phyloP scores from a whole-genome alignment of 1,140 invertebrate genomes.

The Pseudomyrmex concolor region DNA sequence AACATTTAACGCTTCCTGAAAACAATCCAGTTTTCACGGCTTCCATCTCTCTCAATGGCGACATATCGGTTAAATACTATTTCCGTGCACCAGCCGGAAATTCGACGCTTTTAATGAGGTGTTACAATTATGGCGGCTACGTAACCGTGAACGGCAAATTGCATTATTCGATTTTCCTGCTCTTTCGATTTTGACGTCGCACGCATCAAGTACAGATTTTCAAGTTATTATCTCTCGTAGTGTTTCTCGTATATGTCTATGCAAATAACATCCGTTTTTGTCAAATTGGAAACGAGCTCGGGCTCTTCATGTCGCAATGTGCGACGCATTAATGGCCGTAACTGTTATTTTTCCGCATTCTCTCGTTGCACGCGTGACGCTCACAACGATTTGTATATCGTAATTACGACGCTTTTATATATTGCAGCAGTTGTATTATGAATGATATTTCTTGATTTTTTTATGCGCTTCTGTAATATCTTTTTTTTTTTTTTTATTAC shows the following conservation, averaged over 20 bases:
- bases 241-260: slow-evolving; percentile 12
- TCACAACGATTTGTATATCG: not conserved
- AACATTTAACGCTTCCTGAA: slow-evolving; percentile 57
- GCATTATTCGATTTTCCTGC: slow-evolving; percentile 17
- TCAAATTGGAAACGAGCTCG: slow-evolving; percentile 26
- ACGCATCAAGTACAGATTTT: slow-evolving; percentile 11
- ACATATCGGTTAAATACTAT: slow-evolving; percentile 37
- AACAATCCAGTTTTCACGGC: slow-evolving; percentile 44
- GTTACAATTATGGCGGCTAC: slow-evolving; percentile 11
- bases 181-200: slow-evolving; percentile 5
- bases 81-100: slow-evolving; percentile 24
- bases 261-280: slow-evolving; percentile 42
- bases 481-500: not conserved
- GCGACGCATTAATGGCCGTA: slow-evolving; percentile 11
- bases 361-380: not conserved
- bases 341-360: slow-evolving; percentile 29
- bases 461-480: not conserved
- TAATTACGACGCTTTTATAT: slow-evolving; percentile 8
- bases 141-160: slow-evolving; percentile 29
- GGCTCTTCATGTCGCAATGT: not conserved
- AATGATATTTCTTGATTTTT: not conserved
- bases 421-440: not conserved
- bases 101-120: slow-evolving; percentile 42
- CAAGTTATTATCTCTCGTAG: slow-evolving; percentile 34
- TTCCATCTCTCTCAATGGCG: slow-evolving; percentile 19